Evolutionary conservation across 2,888 invertebrate species (phyloP).

Genomic region (Idaea dimidiata): DNA sequence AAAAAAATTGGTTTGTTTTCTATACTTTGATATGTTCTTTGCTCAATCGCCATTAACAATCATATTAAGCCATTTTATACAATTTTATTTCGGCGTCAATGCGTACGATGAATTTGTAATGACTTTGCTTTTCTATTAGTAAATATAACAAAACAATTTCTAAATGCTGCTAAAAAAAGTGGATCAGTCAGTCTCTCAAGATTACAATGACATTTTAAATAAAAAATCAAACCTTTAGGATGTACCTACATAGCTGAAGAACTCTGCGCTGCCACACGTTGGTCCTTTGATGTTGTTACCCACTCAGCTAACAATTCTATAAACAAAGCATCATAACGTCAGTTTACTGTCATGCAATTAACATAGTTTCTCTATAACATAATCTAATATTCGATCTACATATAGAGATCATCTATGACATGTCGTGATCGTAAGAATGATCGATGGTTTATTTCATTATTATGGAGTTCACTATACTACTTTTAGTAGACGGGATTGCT

Average conservation of each 20-base stretch:
- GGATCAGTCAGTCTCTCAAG: conserved; percentile 75
- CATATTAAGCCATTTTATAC: conserved; percentile 33
- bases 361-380: too few species aligned
- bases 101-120: conserved; percentile 44
- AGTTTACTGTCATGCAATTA: neutral
- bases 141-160: conserved; percentile 64
- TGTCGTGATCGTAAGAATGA: too few species aligned
- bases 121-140: conserved; percentile 16
- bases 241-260: conserved; percentile 40
- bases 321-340: conserved; percentile 25
- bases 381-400: too few species aligned
- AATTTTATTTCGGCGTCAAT: conserved; percentile 30
- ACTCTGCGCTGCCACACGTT: conserved; percentile 32
- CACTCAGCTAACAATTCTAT: conserved; percentile 64
- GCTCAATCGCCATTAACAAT: conserved; percentile 41
- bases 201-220: conserved; percentile 65
- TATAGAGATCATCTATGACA: too few species aligned
- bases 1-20: conserved; percentile 51
- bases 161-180: conserved; percentile 74
- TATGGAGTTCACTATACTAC: too few species aligned
- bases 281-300: conserved; percentile 30
- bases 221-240: conserved; percentile 63
- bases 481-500: too few species aligned
- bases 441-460: too few species aligned
- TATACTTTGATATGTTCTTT: conserved; percentile 67